phyloP scores from a whole-genome alignment of 2,888 invertebrate species.

The Crematogaster levior region DNA sequence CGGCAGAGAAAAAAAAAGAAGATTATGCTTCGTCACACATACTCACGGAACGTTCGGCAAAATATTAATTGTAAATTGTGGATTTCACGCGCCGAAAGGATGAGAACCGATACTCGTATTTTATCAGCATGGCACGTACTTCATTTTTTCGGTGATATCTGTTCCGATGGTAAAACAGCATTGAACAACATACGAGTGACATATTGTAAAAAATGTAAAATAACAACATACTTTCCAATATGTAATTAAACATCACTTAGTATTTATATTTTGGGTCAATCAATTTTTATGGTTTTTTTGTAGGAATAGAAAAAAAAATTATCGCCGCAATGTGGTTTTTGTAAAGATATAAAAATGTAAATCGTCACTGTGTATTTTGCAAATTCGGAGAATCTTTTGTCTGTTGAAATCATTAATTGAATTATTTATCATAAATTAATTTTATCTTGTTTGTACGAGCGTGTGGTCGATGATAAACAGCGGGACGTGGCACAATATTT shows the following conservation, averaged over 20 bases:
- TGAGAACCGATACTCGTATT: constrained; percentile 33
- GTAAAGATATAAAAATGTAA: constrained; percentile 59
- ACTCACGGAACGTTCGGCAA: not conserved
- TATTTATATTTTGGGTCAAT: constrained; percentile 52
- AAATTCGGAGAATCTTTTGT: constrained; percentile 44
- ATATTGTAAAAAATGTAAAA: not conserved
- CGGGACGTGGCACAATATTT: constrained; percentile 20
- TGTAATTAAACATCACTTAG: constrained; percentile 61
- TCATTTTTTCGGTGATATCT: not conserved
- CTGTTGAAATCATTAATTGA: constrained; percentile 16
- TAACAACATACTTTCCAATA: constrained; percentile 6
- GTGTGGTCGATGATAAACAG: constrained; percentile 46
- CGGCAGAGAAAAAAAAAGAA: constrained; percentile 25
- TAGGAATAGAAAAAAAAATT: too few relatives aligned
- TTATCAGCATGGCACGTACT: not conserved
- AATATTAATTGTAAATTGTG: constrained; percentile 49
- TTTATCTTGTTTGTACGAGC: constrained; percentile 49
- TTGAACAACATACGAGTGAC: not conserved
- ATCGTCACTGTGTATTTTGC: constrained; percentile 42
- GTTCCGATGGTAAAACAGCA: not conserved
- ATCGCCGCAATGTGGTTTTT: constrained; percentile 18
- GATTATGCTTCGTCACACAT: constrained; percentile 31
- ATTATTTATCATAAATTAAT: constrained; percentile 65
- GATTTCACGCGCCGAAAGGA: not conserved
- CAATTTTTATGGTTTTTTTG: too few relatives aligned